Base-by-base conservation (phyloP, 2,888 invertebrate genomes). In the Sycophila texana region DNA sequence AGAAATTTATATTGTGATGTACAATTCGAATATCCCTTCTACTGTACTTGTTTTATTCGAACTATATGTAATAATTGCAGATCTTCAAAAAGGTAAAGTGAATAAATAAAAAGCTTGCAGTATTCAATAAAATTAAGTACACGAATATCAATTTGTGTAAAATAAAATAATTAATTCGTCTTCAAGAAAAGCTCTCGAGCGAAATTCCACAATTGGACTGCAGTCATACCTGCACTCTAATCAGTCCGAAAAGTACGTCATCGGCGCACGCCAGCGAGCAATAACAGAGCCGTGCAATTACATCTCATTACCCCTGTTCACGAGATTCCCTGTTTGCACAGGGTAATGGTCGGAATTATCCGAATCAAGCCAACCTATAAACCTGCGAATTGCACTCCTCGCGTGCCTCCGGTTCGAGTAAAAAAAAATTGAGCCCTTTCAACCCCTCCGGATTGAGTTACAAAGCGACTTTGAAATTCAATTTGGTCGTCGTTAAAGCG, bases 281-380 rank as follows among this genome's bases (percentile, higher is more conserved):
- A 79, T 72, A 75, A 79, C 18, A 66, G 60, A 61, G 49, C 67
- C 61, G 73, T 72, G 63, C 76, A 80, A 80, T 80, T 80, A 80
- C 73, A 71, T 55, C 76, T 67, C 73, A 66, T 72, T 73, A 73
- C 76, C 63, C 58, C 26, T 71, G 73, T 76, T 76, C 75, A 65
- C 79, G 63, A 76, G 39, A 51, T 18, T 67, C 63, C 30, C 30
- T 68, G 73, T 77, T 72, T 77, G 58, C 53, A 13, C 58, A 58
- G 66, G 39, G 14, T 70, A 80, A 74, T 80, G 22, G 53, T 13
- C 39, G 60, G 58, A 18, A 77, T 74, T 77, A 80, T 68, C 74
- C 0, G 53, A 68, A 68, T 75, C 76, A 47, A 60, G n/a, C 60
- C 16, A 73, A 55, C 30, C 78, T 65, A 58, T n/a, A 58, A 66